A percentile compares a stretch with the other conserved stretches of the same genome.
phyloP scores from a whole-genome alignment of 2,888 invertebrate genomes.

The Selenia dentaria region DNA sequence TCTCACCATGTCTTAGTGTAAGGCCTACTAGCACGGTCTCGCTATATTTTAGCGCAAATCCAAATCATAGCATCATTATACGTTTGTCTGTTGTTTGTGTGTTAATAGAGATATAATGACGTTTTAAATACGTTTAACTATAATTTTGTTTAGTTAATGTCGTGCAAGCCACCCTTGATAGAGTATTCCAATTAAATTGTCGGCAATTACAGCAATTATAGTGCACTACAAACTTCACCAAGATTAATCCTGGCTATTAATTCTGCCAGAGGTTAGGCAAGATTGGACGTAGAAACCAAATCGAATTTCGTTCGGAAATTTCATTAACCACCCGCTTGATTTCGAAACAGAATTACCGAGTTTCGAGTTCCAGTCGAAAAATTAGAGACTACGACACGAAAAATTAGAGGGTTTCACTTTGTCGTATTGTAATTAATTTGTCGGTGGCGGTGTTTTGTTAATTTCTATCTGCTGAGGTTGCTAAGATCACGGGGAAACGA shows the following conservation, averaged over 20 bases:
- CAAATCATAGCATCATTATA: too few species aligned
- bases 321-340: constrained; percentile 35
- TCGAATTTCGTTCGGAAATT: constrained; percentile 36
- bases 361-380: constrained; percentile 23
- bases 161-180: too few species aligned
- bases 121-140: too few species aligned
- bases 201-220: constrained; percentile 19
- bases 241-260: constrained; percentile 34
- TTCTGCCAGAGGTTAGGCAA: constrained; percentile 25
- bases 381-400: constrained; percentile 22
- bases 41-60: too few species aligned
- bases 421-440: constrained; percentile 14
- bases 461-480: not conserved
- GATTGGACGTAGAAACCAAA: constrained; percentile 30
- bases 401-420: constrained; percentile 11
- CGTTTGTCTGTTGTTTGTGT: too few species aligned
- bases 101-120: too few species aligned
- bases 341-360: constrained; percentile 32
- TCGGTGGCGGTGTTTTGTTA: constrained; percentile 10
- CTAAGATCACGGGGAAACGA: too few species aligned
- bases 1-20: too few species aligned
- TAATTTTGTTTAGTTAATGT: too few species aligned
- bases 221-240: constrained; percentile 20
- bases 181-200: too few species aligned
- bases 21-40: too few species aligned